phyloP scores from a whole-genome alignment of 2,113 vertebrate species.

The Xenotilapia leptura region DNA sequence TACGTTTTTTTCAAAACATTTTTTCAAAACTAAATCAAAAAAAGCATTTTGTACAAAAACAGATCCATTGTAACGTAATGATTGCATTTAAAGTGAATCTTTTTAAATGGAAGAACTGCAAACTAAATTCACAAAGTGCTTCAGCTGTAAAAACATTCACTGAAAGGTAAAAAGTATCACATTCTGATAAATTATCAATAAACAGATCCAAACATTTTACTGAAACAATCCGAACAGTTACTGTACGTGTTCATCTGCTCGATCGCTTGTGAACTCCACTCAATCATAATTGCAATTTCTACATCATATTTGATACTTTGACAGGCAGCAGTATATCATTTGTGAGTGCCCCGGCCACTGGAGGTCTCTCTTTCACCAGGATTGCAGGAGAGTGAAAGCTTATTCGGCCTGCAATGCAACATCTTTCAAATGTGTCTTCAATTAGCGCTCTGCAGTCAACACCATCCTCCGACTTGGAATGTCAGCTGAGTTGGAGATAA shows the following conservation, averaged over 20 bases:
- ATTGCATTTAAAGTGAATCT: neutral
- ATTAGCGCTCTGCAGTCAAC: constrained; percentile 56
- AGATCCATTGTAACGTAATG: neutral
- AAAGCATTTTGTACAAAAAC: neutral
- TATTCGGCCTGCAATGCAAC: neutral
- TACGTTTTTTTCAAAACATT: neutral
- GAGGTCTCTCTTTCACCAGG: constrained; percentile 62
- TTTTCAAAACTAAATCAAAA: neutral
- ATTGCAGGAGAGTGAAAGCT: neutral
- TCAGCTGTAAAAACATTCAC: neutral
- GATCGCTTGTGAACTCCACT: neutral
- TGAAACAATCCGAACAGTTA: neutral
- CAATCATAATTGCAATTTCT: neutral
- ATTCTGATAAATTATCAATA: neutral
- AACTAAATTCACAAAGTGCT: neutral
- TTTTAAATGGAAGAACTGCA: neutral
- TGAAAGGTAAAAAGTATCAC: neutral
- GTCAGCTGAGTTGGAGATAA: constrained; percentile 57
- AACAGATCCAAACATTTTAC: neutral
- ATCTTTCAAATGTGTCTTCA: constrained; percentile 63
- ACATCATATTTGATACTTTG: neutral
- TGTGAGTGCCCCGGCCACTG: constrained; percentile 11
- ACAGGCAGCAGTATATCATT: neutral
- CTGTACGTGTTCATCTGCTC: neutral
- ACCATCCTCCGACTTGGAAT: constrained; percentile 50